Evolutionary conservation across 1,140 invertebrate species (phyloP), one percentile per base, ranked within the genome.

Genomic region (Doryteuthis pealeii): DNA sequence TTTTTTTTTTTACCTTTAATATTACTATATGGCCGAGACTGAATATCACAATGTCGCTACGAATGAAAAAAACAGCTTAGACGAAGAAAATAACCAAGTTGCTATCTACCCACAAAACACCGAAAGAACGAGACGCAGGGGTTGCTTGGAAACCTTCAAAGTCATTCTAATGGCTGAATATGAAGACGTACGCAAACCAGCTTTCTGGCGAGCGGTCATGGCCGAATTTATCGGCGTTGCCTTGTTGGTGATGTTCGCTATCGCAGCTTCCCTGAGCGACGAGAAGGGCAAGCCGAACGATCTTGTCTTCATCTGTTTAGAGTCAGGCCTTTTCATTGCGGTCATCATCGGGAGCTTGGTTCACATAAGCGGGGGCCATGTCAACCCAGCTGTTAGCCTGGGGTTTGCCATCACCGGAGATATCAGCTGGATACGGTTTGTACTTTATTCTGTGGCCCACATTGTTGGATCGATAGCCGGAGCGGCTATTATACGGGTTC

Each of bases 361-460:
- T 4, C 77, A 78, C n/a, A 78, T 87, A 14, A 85, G 83, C 45
- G 86, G 86, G 6, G 85, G 81, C n/a, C 83, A 87, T 72, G 80
- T 88, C 5, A 88, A 88, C 67, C 87, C 87, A 6, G 84, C 85
- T 15, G 78, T 88, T 22, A 82, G 79, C 14, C 65, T 86, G 0
- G 85, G 81, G 2, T 83, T 86, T 66, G 76, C 87, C 2, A 87
- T 93, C 8, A 92, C 92, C 26, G 92, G 94, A 30, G 91, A 94
- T 79, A 93, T 95, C 71, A 92, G 91, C 78, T 82, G 95, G 3
- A 83, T 95, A 1, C 92, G 93, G 83, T 91, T 91, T 0, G 33
- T 93, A 12, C 91, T 94, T 74, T 88, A 85, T 71, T 66, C 81
- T 15, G 32, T 85, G 1, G 76, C 77, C 15, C 86, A 87, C 74